Evolutionary conservation across 2,113 vertebrate species (phyloP), one percentile per base, ranked within the genome.

Genomic region (Chitala chitala): DNA sequence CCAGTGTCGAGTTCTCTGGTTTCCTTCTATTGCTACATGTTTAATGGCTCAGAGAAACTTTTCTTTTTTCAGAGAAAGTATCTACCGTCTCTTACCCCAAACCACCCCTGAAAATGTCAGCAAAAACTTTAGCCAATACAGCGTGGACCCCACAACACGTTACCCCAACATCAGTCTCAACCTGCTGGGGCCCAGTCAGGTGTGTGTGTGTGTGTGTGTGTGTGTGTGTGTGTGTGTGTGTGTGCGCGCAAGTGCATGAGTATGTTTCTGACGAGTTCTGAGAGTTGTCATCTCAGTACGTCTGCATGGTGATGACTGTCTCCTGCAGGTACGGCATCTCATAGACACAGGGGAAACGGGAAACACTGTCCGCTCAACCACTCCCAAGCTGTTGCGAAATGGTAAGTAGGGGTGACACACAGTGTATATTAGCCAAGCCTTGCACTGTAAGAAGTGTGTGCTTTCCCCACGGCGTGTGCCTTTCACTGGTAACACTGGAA

Each of bases 21-120:
- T n/a, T n/a, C n/a, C n/a, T n/a, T n/a, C n/a, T n/a, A n/a, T n/a
- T n/a, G n/a, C n/a, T n/a, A n/a, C n/a, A n/a, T n/a, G n/a, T n/a
- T n/a, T n/a, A n/a, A n/a, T n/a, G n/a, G n/a, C n/a, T n/a, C n/a
- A n/a, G n/a, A n/a, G n/a, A n/a, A n/a, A n/a, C 51, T 15, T 42
- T 17, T 33, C 20, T 31, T 65, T 31, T n/a, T 58, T 75, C 73
- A 98, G 96, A 84, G 97, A 99, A 83, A 95, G 94, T 80, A 87
- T 98, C 81, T 98, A 98, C 29, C 92, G 95, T 29, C 80, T 98
- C 29, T 85, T 98, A 76, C 94, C 95, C 82, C 96, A 98, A 85
- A 98, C 95, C 15, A 99, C 96, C 12, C 96, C 96, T 3, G 95
- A 98, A 86, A 99, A 99, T 50, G 92, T 98, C 82, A 95, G 92